phyloP scores from a whole-genome alignment of 2,888 invertebrate species.

The Himalopsyche tibetana region DNA sequence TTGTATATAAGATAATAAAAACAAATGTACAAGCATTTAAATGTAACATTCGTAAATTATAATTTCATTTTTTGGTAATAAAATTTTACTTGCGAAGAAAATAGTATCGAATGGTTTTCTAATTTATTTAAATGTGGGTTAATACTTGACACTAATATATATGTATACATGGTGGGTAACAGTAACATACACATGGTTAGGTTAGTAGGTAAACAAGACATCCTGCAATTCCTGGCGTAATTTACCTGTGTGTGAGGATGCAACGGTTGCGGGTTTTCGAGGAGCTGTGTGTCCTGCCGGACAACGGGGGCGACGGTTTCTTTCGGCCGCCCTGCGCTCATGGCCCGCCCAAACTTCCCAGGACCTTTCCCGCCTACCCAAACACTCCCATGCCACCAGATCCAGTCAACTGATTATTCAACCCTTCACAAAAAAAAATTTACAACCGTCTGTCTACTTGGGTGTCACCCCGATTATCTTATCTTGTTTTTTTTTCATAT shows the following conservation, averaged over 20 bases:
- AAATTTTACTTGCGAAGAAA: no score
- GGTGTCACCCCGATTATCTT: neutral
- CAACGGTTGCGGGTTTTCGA: constrained; percentile 63
- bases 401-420: neutral
- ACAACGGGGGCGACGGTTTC: constrained; percentile 69
- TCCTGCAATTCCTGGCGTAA: neutral
- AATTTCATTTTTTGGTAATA: no score
- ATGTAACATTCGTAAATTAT: no score
- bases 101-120: no score
- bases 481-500: neutral
- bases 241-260: constrained; percentile 63
- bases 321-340: constrained; percentile 70
- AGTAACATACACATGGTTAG: no score
- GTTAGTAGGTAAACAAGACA: no score
- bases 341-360: constrained; percentile 69
- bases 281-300: constrained; percentile 68
- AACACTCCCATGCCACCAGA: constrained; percentile 43
- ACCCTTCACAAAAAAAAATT: constrained; percentile 16
- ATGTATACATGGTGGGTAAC: no score
- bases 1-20: no score
- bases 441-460: neutral
- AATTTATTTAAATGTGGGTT: no score
- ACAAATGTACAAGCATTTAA: no score
- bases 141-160: no score
- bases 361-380: constrained; percentile 71